Evolutionary conservation across 2,113 vertebrate genomes (phyloP).

Genomic region (Dasyurus viverrinus): DNA sequence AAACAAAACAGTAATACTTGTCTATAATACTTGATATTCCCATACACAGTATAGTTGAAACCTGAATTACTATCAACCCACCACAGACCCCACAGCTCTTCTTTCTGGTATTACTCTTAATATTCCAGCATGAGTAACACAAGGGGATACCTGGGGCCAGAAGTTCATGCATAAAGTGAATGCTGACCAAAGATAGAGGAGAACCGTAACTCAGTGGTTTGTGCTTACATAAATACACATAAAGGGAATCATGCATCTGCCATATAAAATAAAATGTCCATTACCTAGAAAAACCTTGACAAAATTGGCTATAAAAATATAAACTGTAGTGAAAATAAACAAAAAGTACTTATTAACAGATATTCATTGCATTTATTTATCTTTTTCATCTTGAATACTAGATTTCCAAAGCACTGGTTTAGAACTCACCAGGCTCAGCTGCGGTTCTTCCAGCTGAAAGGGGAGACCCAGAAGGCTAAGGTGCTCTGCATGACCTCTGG

Average conservation of each 20-base stretch:
- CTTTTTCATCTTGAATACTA: background rate
- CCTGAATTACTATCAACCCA: slow-evolving; percentile 22
- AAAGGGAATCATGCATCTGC: background rate
- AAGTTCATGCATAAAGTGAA: background rate
- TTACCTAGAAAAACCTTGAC: slow-evolving; percentile 45
- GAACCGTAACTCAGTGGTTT: background rate
- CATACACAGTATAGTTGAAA: background rate
- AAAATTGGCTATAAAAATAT: slow-evolving; percentile 73
- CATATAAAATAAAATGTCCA: slow-evolving; percentile 44
- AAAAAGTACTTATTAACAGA: slow-evolving; percentile 46
- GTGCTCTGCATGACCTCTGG: background rate
- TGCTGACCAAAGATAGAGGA: background rate
- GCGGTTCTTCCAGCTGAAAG: background rate
- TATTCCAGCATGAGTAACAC: background rate
- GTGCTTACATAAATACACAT: slow-evolving; percentile 38
- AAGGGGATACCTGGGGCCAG: background rate
- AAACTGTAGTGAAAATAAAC: slow-evolving; percentile 71
- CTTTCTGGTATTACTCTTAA: slow-evolving; percentile 15
- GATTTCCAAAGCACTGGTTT: background rate
- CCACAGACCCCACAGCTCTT: background rate
- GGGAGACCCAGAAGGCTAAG: background rate
- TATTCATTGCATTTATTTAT: background rate
- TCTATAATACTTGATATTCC: slow-evolving; percentile 28
- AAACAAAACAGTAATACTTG: slow-evolving; percentile 39
- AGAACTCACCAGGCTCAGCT: background rate